Percentiles rank a stretch among this genome's conserved stretches.
Evolutionary conservation across 2,888 invertebrate species (phyloP).

Genomic region (Fabriciana adippe): DNA sequence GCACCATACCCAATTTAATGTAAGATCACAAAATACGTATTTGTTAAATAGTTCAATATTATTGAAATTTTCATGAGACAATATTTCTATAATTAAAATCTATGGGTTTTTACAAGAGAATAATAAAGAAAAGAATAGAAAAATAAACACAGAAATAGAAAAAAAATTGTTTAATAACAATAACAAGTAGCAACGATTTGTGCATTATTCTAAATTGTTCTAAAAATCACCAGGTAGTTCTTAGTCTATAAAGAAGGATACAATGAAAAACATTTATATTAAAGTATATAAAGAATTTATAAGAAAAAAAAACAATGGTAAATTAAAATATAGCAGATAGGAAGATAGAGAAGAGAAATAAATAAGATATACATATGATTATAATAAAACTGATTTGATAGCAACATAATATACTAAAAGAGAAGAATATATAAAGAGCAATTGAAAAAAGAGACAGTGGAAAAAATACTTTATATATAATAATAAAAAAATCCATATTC

Average conservation of each 20-base stretch:
- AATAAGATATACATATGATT: background rate
- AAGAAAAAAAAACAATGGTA: background rate
- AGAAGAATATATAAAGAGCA: background rate
- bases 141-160: slow-evolving; percentile 30
- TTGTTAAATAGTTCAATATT: too few relatives aligned
- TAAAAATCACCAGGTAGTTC: slow-evolving; percentile 63
- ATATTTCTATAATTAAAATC: too few relatives aligned
- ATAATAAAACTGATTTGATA: background rate
- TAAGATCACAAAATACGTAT: too few relatives aligned
- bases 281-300: background rate
- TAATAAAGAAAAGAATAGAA: slow-evolving; percentile 43
- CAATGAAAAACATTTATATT: background rate
- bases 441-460: too few relatives aligned
- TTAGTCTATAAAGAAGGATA: slow-evolving; percentile 4
- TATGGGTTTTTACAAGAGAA: background rate
- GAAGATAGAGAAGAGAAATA: background rate
- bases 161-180: slow-evolving; percentile 57
- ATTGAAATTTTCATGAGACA: too few relatives aligned
- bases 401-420: background rate
- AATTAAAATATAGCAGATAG: background rate
- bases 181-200: slow-evolving; percentile 49
- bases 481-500: too few relatives aligned
- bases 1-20: too few relatives aligned
- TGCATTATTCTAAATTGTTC: slow-evolving; percentile 50
- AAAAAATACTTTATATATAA: too few relatives aligned